Base-by-base conservation (phyloP, 2,113 vertebrate species). In the Cynopterus brachyotis region DNA sequence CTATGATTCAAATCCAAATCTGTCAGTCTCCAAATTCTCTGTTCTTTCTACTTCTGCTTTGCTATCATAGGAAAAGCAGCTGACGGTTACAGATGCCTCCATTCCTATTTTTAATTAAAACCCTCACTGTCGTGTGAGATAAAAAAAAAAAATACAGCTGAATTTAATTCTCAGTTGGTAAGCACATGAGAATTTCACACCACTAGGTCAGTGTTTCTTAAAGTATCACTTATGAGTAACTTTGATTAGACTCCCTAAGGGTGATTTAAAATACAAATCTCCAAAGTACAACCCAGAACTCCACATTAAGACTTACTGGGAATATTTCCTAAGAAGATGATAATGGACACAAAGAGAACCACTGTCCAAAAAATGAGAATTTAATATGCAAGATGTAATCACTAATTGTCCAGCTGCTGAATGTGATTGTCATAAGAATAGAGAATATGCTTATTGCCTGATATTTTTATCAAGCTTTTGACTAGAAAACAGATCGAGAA, bases 101-200 rank as follows among this genome's bases (percentile, higher is more conserved):
- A 66, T 60, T 64, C n/a, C 32, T 87, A 84, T 70, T 94, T 94
- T 87, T 95, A 96, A 89, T 83, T 95, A 91, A 94, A 92, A 87
- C 10, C 22, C 55, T 94, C 22, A 86, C 47, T 82, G 32, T 53
- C 47, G 66, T 89, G 9, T 59, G 3, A 6, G 37, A 87, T 83
- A 50, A 50, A 47, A 47, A 47, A 47, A 24, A 81, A 82, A 91
- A 28, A 5, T 73, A 67, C 35, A 66, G 26, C 45, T 76, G 78
- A 84, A 84, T 81, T 95, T 93, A 89, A 66, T 84, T 88, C 92
- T 90, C 86, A 95, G 37, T 13, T 69, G 35, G 37, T 70, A 85
- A 93, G 62, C 62, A 45, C 35, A 30, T 60, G 50, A 93, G 53
- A 47, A 91, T 72, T 89, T 64, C 8, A 70, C 59, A n/a, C 13